Percentiles rank a stretch among this genome's conserved stretches.
phyloP scores from a whole-genome alignment of 1,140 invertebrate genomes.

The Bactericera cockerelli region DNA sequence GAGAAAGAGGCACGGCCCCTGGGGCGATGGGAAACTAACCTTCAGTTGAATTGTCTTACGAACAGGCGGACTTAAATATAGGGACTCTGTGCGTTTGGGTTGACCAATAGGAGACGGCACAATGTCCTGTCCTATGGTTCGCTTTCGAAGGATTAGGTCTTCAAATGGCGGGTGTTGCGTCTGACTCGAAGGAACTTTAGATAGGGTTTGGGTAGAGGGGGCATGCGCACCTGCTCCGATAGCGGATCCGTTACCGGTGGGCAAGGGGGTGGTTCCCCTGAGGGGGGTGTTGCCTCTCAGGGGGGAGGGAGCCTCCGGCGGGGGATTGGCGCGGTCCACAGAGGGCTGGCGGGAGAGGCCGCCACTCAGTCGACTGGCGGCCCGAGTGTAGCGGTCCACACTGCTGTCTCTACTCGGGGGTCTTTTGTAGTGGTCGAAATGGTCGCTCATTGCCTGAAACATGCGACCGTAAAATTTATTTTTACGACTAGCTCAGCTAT shows the following conservation, averaged over 20 bases:
- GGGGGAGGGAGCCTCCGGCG: conserved; percentile 23
- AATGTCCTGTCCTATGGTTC: conserved; percentile 70
- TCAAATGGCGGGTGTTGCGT: conserved; percentile 50
- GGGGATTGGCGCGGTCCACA: conserved; percentile 40
- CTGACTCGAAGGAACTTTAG: conserved; percentile 15
- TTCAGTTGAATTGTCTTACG: conserved; percentile 21
- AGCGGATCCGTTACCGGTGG: conserved; percentile 25
- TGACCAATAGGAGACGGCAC: conserved; percentile 53
- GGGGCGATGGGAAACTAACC: too few species aligned
- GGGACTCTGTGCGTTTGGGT: conserved; percentile 75
- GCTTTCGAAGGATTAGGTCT: conserved; percentile 57
- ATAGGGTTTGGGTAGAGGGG: conserved; percentile 2
- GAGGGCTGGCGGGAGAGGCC: conserved; percentile 53
- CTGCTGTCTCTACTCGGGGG: conserved; percentile 74
- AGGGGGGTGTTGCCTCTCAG: conserved; percentile 11
- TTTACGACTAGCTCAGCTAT: too few species aligned
- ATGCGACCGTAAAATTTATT: too few species aligned
- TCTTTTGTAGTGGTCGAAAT: conserved; percentile 84
- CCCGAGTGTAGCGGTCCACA: conserved; percentile 60
- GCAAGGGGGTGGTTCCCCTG: conserved; percentile 30
- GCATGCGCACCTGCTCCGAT: conserved; percentile 28
- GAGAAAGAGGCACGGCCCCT: neutral
- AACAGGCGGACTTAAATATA: conserved; percentile 20
- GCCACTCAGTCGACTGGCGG: conserved; percentile 35
- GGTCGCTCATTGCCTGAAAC: conserved; percentile 41